phyloP scores from a whole-genome alignment of 1,140 invertebrate species.

The Acromyrmex charruanus region DNA sequence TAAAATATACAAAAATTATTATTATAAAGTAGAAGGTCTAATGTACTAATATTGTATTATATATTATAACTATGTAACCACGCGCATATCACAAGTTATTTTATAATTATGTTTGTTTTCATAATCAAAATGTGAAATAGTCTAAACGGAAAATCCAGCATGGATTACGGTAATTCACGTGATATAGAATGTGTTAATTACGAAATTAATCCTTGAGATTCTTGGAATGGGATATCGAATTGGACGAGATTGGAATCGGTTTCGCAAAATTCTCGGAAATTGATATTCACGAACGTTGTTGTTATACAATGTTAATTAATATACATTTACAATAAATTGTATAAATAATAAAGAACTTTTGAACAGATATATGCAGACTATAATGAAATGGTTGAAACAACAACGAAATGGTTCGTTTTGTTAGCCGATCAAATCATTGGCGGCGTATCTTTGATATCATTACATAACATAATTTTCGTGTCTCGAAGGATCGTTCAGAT shows the following conservation, averaged over 20 bases:
- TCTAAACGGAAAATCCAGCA: too few relatives aligned
- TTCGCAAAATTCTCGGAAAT: background rate
- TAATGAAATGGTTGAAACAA: background rate
- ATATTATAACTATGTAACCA: too few relatives aligned
- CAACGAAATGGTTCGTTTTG: background rate
- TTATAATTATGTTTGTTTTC: too few relatives aligned
- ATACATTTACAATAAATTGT: background rate
- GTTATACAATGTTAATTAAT: background rate
- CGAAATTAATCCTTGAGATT: conserved; percentile 11
- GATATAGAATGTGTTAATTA: background rate
- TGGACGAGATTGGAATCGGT: background rate
- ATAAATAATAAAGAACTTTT: background rate
- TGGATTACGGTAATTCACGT: too few relatives aligned
- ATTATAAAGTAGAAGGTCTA: too few relatives aligned
- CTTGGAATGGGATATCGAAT: background rate
- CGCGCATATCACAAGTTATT: too few relatives aligned
- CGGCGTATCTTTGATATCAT: background rate
- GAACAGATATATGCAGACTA: background rate
- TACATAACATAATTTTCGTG: background rate
- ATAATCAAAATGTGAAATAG: too few relatives aligned
- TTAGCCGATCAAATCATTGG: background rate
- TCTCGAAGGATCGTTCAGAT: conserved; percentile 10
- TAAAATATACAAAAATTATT: too few relatives aligned
- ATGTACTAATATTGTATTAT: too few relatives aligned
- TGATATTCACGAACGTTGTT: background rate